Evolutionary conservation across 2,888 invertebrate genomes (phyloP).

Genomic region (Pheosia tremula): DNA sequence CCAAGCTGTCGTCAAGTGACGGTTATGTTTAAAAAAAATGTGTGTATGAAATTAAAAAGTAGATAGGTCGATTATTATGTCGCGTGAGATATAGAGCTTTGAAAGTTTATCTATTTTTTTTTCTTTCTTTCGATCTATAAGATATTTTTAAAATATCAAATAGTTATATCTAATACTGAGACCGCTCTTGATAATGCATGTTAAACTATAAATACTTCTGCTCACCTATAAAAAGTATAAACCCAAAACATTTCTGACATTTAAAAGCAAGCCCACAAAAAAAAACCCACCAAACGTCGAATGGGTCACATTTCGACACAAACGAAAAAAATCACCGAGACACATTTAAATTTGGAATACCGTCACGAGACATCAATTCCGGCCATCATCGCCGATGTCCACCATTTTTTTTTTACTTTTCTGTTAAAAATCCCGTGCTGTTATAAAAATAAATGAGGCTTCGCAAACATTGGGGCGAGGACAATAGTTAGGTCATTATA

Average conservation of each 20-base stretch:
- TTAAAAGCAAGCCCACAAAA: constrained; percentile 16
- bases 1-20: background rate
- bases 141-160: no score
- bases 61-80: no score
- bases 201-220: background rate
- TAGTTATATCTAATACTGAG: no score
- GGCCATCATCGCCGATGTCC: constrained; percentile 63
- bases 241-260: constrained; percentile 22
- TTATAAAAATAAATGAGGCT: constrained; percentile 80
- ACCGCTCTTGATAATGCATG: background rate
- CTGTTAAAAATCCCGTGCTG: constrained; percentile 73
- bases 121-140: no score
- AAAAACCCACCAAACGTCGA: constrained; percentile 39
- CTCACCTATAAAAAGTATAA: constrained; percentile 19
- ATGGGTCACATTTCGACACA: constrained; percentile 31
- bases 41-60: no score
- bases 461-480: constrained; percentile 74
- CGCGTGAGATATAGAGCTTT: no score
- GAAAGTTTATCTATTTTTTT: no score
- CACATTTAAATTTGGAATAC: constrained; percentile 58
- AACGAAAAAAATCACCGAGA: constrained; percentile 37
- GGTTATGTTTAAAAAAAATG: background rate
- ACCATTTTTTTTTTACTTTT: constrained; percentile 59
- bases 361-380: constrained; percentile 68
- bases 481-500: constrained; percentile 82